Percentiles rank a stretch among this genome's conserved stretches.
Evolutionary conservation across 2,888 invertebrate species (phyloP).

Genomic region (Hydrotaea cyrtoneurina): DNA sequence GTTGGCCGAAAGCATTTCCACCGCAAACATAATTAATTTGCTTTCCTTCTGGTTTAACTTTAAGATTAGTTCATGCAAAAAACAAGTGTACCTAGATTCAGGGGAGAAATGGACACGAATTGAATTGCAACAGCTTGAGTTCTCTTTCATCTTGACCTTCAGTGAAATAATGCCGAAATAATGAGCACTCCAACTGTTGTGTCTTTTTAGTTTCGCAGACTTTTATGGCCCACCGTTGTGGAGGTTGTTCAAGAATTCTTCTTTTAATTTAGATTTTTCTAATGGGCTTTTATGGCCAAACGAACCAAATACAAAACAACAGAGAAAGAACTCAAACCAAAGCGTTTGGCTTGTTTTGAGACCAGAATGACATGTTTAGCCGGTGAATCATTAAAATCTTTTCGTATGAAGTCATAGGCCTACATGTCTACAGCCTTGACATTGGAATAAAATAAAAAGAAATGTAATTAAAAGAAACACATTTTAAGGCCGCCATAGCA

Average conservation of each 20-base stretch:
- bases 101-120: no score
- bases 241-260: background rate
- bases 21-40: background rate
- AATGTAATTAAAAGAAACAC: background rate
- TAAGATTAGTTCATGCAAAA: no score
- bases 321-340: background rate
- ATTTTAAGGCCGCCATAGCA: background rate
- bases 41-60: background rate
- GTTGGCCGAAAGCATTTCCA: slow-evolving; percentile 8
- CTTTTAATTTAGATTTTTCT: background rate
- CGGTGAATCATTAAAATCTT: background rate
- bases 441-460: background rate
- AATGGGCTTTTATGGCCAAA: no score
- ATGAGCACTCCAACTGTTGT: background rate
- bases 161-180: no score
- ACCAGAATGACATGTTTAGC: background rate
- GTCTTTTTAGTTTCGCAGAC: background rate
- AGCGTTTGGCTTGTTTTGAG: background rate
- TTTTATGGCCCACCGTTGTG: background rate
- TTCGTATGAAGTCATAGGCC: background rate
- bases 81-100: no score
- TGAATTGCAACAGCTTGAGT: background rate
- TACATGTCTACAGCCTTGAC: background rate
- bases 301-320: background rate
- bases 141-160: background rate